phyloP scores from a whole-genome alignment of 2,888 invertebrate species.

The Cataglyphis cursor region DNA sequence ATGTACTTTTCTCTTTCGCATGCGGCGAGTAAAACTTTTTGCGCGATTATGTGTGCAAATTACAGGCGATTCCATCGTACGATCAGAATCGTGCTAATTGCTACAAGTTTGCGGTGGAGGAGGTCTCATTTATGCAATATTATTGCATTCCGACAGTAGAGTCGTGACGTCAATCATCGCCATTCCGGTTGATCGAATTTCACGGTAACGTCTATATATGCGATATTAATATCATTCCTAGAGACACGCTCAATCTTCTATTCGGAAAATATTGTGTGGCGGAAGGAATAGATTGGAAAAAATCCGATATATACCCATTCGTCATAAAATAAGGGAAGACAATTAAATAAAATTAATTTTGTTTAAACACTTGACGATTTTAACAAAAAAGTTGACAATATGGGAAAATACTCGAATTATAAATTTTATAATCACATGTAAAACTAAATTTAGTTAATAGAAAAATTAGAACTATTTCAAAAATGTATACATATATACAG shows the following conservation, averaged over 20 bases:
- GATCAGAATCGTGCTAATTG: conserved; percentile 45
- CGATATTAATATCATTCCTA: conserved; percentile 48
- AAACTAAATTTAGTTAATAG: background rate
- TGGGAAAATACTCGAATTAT: background rate
- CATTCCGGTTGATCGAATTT: conserved; percentile 67
- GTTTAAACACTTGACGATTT: background rate
- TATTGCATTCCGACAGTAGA: conserved; percentile 50
- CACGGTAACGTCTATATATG: conserved; percentile 61
- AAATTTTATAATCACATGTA: background rate
- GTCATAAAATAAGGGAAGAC: background rate
- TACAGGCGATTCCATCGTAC: conserved; percentile 1
- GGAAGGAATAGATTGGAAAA: background rate
- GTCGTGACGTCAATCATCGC: conserved; percentile 67
- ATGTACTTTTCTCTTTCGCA: background rate
- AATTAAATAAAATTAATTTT: background rate
- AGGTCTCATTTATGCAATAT: conserved; percentile 54
- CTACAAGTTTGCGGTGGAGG: conserved; percentile 25
- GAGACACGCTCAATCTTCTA: conserved; percentile 32
- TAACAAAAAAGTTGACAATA: background rate
- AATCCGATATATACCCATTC: background rate
- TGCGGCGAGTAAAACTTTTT: conserved; percentile 8
- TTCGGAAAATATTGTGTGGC: conserved; percentile 14
- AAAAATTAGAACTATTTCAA: background rate
- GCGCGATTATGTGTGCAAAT: background rate
- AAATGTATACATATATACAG: background rate